Base-by-base conservation (phyloP, 2,797 vertebrate genomes). In the Thunnus albacares region DNA sequence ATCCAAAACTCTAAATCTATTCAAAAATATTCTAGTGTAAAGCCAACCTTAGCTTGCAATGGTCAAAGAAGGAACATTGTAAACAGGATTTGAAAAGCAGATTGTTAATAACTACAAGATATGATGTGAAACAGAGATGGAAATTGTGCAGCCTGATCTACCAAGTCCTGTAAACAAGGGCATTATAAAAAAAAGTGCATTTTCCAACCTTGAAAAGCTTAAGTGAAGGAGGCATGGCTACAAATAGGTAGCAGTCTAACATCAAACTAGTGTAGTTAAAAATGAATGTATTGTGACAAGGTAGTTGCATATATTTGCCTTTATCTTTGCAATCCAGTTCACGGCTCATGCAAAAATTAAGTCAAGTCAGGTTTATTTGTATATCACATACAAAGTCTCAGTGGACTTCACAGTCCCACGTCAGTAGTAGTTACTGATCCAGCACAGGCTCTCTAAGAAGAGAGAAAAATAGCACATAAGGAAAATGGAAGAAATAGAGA, bases 271-370 rank as follows among this genome's bases (percentile, higher is more conserved):
- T 71, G 13, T 14, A 43, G 26, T 68, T 52, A 26, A 52, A 77
- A 78, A 59, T 62, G 8, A 77, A 86, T 65, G 14, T 8, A 22
- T 15, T 60, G 49, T 67, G 63, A 77, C 65, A 49, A 35, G 4
- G 26, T 64, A 28, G 45, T 68, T 62, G 43, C 65, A 49, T 63
- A 5, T 35, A 66, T 70, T 56, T 71, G 17, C 45, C 9, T 57
- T 70, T 59, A 55, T 57, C 20, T 60, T 22, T 52, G 14, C 3
- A 66, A 15, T 75, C 2, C 64, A 64, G 57, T 35, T 28, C 49
- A 60, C 70, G 51, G 15, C 13, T 58, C 6, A 10, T 24, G 7
- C 38, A 60, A 24, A 30, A 65, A 73, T 61, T 33, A 66, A 67
- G 17, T 43, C 38, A 53, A 33, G 52, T 53, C 14, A 52, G 52